These are phyloP conservation scores for Seira musarum DNA, from an alignment of 2,888 invertebrate species.

Conservation along the genomic window DNA sequence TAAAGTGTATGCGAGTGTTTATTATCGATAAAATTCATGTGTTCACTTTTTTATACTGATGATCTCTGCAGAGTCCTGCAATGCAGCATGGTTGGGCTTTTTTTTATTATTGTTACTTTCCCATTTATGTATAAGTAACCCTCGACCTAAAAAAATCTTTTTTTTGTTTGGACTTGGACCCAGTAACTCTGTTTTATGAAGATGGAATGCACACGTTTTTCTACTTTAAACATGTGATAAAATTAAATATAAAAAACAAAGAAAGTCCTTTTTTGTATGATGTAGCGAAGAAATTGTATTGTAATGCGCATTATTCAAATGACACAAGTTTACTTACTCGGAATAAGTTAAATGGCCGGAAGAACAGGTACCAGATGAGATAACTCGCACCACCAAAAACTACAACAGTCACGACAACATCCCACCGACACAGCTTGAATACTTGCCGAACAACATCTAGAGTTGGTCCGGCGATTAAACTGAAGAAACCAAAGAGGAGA, in stretches of 20 bases:
- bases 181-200: not conserved
- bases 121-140: not conserved
- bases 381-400: slow-evolving; percentile 51
- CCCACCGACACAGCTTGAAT: slow-evolving; percentile 23
- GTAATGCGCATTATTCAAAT: too few relatives aligned
- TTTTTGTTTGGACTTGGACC: not conserved
- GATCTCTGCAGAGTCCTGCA: slow-evolving; percentile 47
- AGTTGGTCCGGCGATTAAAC: slow-evolving; percentile 22
- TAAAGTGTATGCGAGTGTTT: slow-evolving; percentile 1
- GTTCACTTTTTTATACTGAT: not conserved
- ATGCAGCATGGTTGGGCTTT: slow-evolving; percentile 34
- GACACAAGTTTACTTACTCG: slow-evolving; percentile 68
- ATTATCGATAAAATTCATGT: slow-evolving; percentile 44
- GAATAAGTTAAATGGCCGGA: slow-evolving; percentile 68
- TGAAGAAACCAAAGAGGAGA: slow-evolving; percentile 20
- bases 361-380: slow-evolving; percentile 63
- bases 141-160: not conserved
- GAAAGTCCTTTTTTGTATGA: too few relatives aligned
- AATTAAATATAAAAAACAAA: not conserved
- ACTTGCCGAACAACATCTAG: slow-evolving; percentile 24
- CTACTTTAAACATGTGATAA: not conserved
- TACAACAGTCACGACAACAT: slow-evolving; percentile 26
- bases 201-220: not conserved
- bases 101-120: not conserved
- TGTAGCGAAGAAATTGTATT: too few relatives aligned